Conservation (phyloP, 2,113 vertebrate genomes). For the Dromiciops gliroides region DNA sequence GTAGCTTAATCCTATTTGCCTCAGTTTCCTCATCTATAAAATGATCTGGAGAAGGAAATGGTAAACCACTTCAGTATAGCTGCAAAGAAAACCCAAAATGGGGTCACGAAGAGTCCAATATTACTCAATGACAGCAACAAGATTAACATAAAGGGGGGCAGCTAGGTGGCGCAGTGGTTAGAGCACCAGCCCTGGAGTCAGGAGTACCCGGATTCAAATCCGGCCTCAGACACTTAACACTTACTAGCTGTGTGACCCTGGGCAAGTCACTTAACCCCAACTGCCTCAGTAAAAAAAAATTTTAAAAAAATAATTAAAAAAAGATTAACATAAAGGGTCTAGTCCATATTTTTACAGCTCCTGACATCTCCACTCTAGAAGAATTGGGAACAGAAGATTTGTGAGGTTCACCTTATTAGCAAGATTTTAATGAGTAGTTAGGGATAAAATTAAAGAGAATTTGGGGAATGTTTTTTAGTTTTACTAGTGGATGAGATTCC, state of each 20-base stretch:
- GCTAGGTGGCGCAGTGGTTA: too few species aligned
- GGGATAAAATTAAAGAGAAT: constrained; percentile 11
- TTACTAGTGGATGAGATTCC: background rate
- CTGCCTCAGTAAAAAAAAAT: too few species aligned
- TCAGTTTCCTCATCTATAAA: background rate
- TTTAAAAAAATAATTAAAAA: too few species aligned
- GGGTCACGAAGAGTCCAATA: background rate
- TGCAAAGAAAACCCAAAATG: background rate
- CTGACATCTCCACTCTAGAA: constrained; percentile 18
- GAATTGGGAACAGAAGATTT: background rate
- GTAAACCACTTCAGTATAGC: background rate
- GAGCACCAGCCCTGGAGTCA: too few species aligned
- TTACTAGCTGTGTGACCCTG: too few species aligned
- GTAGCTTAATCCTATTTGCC: background rate
- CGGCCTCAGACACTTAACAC: too few species aligned
- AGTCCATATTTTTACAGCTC: background rate
- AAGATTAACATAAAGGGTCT: background rate
- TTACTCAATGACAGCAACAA: background rate
- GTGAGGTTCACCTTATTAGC: background rate
- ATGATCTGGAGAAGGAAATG: background rate
- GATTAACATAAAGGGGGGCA: background rate
- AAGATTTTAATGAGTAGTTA: constrained; percentile 7
- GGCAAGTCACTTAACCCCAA: too few species aligned
- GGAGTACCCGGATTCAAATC: too few species aligned
- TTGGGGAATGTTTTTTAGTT: background rate